These are phyloP conservation scores for Nyleta sp. DNA, from an alignment of 2,888 invertebrate species.

Conservation along the genomic window DNA sequence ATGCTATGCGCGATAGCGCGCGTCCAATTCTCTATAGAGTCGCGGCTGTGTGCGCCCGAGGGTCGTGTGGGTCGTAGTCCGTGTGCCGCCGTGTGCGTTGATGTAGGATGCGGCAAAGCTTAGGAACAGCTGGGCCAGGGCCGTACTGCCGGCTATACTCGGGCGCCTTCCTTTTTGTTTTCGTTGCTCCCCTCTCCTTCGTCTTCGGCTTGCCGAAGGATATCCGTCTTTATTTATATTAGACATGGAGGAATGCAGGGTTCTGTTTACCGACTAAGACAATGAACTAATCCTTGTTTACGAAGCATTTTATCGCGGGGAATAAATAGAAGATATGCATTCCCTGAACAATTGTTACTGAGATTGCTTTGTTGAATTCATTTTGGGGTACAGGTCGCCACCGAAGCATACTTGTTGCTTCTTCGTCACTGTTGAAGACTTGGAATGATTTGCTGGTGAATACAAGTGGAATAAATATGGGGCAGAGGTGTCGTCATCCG, in stretches of 20 bases:
- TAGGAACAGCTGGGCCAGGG: constrained; percentile 81
- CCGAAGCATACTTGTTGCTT: no score
- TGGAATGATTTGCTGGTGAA: no score
- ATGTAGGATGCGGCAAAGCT: constrained; percentile 77
- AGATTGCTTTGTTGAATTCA: no score
- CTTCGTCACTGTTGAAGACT: no score
- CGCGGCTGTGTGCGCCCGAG: constrained; percentile 52
- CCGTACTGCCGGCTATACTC: constrained; percentile 68
- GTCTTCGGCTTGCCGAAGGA: neutral
- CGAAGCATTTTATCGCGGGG: neutral
- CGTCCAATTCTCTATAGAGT: constrained; percentile 68
- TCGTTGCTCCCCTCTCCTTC: neutral
- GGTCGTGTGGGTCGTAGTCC: constrained; percentile 27
- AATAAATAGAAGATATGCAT: no score
- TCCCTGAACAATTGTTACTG: no score
- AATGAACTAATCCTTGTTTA: constrained; percentile 1
- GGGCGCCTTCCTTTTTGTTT: constrained; percentile 15
- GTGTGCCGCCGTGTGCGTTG: constrained; percentile 65
- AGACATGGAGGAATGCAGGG: constrained; percentile 5
- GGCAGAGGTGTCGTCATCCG: no score
- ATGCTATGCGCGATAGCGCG: constrained; percentile 66
- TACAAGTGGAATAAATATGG: no score
- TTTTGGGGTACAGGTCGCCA: no score
- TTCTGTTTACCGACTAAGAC: constrained; percentile 9
- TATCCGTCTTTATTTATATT: constrained; percentile 37